Evolutionary conservation across 1,140 invertebrate species (phyloP).

Genomic region (Penaeus indicus): DNA sequence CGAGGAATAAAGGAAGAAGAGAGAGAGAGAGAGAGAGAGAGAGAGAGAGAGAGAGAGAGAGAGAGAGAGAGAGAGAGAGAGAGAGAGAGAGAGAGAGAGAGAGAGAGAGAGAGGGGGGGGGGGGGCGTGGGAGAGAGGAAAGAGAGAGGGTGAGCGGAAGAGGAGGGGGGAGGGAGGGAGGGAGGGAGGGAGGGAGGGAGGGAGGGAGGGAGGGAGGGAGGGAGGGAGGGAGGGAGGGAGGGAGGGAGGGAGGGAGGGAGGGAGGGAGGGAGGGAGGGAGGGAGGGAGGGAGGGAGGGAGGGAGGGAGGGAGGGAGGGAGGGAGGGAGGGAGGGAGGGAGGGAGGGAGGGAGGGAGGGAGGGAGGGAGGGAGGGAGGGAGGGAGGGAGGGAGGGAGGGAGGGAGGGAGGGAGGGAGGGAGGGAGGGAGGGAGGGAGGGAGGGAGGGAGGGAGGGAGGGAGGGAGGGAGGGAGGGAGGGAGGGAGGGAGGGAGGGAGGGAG

Average conservation of each 20-base stretch:
- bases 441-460: not conserved
- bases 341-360: not conserved
- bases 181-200: not conserved
- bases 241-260: not conserved
- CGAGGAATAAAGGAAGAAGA: too few species aligned
- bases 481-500: not conserved
- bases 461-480: slow-evolving; percentile 14
- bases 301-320: not conserved
- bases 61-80: too few species aligned
- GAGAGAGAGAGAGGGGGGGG: too few species aligned
- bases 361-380: not conserved
- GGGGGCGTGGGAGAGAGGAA: too few species aligned
- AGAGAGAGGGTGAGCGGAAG: too few species aligned
- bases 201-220: not conserved
- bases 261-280: not conserved
- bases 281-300: not conserved
- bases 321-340: not conserved
- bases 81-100: too few species aligned
- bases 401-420: not conserved
- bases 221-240: not conserved
- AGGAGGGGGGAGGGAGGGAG: too few species aligned
- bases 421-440: not conserved
- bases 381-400: not conserved
- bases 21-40: too few species aligned
- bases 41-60: too few species aligned